These are phyloP conservation scores for Muntiacus reevesi DNA, from an alignment of 2,113 vertebrate species.

Conservation along the genomic window DNA sequence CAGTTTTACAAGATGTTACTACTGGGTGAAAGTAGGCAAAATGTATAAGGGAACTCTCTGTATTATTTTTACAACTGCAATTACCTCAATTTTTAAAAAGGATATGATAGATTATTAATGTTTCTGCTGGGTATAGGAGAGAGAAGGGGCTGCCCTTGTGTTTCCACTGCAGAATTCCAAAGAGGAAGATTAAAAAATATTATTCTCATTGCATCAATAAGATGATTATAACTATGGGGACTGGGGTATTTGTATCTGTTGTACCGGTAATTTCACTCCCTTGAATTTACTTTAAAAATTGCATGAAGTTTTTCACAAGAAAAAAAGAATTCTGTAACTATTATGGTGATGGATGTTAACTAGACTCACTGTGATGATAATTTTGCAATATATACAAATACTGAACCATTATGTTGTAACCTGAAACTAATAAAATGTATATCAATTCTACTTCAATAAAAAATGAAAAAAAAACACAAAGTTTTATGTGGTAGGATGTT, in stretches of 20 bases:
- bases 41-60: not conserved
- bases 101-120: constrained; percentile 27
- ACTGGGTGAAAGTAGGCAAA: not conserved
- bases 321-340: not conserved
- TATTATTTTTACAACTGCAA: constrained; percentile 23
- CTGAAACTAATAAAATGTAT: not conserved
- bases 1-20: not conserved
- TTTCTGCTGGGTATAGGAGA: constrained; percentile 7
- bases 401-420: not conserved
- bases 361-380: not conserved
- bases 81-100: not conserved
- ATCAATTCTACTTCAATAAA: not conserved
- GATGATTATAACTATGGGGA: constrained; percentile 23
- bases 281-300: constrained; percentile 24
- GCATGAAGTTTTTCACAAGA: not conserved
- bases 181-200: constrained; percentile 31
- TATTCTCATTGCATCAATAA: constrained; percentile 45
- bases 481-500: constrained; percentile 11
- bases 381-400: not conserved
- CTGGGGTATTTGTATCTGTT: constrained; percentile 16
- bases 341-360: not conserved
- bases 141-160: not conserved
- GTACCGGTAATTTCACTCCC: constrained; percentile 13
- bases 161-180: constrained; percentile 36
- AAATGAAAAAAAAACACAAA: not conserved